Evolutionary conservation across 2,888 invertebrate species (phyloP).

Genomic region (Drosophila kanekoi): DNA sequence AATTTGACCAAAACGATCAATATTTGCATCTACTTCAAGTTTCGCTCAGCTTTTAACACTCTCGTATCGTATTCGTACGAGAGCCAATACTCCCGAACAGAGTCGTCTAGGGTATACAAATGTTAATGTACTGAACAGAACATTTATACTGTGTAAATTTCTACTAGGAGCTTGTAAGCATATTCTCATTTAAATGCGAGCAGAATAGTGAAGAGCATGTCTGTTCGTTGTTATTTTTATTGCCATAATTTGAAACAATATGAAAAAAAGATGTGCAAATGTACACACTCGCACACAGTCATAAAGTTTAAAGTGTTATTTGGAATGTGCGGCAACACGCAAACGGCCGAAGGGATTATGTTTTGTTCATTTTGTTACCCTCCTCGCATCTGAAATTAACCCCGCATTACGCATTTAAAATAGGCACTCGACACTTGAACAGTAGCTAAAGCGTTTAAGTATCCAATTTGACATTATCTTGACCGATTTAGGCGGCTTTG

Average conservation of each 20-base stretch:
- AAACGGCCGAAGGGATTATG: conserved; percentile 3
- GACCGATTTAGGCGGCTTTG: conserved; percentile 15
- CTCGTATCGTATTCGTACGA: no score
- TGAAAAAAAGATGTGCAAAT: neutral
- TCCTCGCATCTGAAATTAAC: conserved; percentile 4
- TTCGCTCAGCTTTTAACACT: no score
- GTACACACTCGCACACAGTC: neutral
- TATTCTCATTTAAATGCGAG: neutral
- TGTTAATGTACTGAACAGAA: no score
- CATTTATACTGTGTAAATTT: no score
- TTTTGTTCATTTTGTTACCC: conserved; percentile 1
- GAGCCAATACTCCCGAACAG: no score
- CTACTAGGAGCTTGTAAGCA: no score
- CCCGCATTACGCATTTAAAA: conserved; percentile 29
- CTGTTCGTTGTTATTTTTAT: neutral
- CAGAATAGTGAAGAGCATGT: neutral
- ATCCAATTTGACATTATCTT: conserved; percentile 14
- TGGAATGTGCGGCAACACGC: conserved; percentile 1
- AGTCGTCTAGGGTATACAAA: no score
- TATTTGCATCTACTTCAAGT: no score
- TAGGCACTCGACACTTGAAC: conserved; percentile 10
- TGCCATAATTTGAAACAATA: neutral
- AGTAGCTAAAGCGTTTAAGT: conserved; percentile 20
- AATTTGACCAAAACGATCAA: no score
- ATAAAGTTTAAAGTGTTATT: conserved; percentile 13